Evolutionary conservation across 2,888 invertebrate genomes (phyloP).

Genomic region (Acleris laterana): DNA sequence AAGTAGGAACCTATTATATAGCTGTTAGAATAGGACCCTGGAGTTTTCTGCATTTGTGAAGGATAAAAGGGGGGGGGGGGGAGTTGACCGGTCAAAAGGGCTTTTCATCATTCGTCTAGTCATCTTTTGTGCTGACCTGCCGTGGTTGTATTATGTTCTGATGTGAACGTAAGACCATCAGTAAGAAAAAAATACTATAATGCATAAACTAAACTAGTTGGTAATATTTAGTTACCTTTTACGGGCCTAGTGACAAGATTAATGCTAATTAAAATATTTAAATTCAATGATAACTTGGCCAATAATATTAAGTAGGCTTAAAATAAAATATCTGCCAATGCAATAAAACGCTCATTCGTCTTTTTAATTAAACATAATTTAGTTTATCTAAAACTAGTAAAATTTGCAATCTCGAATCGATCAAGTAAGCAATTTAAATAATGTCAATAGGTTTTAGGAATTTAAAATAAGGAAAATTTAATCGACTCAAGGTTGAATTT

Average conservation of each 20-base stretch:
- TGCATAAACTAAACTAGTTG: too few relatives aligned
- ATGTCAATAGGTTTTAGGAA: constrained; percentile 11
- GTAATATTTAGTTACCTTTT: neutral
- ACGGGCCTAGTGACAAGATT: constrained; percentile 9
- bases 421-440: constrained; percentile 18
- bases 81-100: too few relatives aligned
- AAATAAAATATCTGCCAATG: neutral
- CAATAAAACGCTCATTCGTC: constrained; percentile 6
- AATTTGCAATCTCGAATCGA: constrained; percentile 13
- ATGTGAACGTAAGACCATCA: too few relatives aligned
- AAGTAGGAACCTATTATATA: neutral
- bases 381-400: constrained; percentile 7
- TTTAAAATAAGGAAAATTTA: neutral
- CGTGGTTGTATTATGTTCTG: too few relatives aligned
- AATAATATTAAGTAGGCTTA: neutral
- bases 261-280: constrained; percentile 18
- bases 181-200: too few relatives aligned
- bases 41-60: too few relatives aligned
- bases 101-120: too few relatives aligned
- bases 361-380: constrained; percentile 18
- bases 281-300: constrained; percentile 17
- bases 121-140: too few relatives aligned
- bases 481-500: neutral
- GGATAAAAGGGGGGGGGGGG: too few relatives aligned
- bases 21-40: neutral